Percentiles rank a stretch among this genome's conserved stretches.
These are phyloP conservation scores for Lasius fuliginosus DNA, from an alignment of 2,888 invertebrate species.

Conservation along the genomic window DNA sequence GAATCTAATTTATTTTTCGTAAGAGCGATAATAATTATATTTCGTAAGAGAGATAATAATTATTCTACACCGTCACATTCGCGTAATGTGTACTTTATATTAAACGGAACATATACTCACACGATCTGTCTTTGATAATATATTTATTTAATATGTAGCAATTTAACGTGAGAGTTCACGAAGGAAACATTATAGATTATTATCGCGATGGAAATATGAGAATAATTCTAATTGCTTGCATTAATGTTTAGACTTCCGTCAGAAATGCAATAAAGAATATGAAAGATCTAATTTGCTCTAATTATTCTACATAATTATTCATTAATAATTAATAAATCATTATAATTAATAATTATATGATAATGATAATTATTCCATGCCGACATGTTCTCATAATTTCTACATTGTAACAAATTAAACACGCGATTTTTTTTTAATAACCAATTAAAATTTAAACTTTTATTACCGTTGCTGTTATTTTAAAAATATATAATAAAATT, in stretches of 20 bases:
- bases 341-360: constrained; percentile 33
- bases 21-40: constrained; percentile 14
- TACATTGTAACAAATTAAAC: constrained; percentile 39
- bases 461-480: constrained; percentile 31
- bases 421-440: constrained; percentile 35
- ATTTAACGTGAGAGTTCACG: constrained; percentile 33
- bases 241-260: constrained; percentile 47
- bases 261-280: constrained; percentile 33
- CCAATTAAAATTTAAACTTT: constrained; percentile 50
- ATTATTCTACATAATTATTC: constrained; percentile 47
- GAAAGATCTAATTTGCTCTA: constrained; percentile 34
- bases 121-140: constrained; percentile 49
- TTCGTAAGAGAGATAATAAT: constrained; percentile 25
- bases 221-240: constrained; percentile 47
- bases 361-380: constrained; percentile 48
- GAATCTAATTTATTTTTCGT: constrained; percentile 29
- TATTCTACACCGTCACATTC: constrained; percentile 38
- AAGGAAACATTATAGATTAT: constrained; percentile 30
- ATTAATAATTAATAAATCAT: constrained; percentile 23
- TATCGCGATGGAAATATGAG: constrained; percentile 44
- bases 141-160: constrained; percentile 47
- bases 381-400: constrained; percentile 50
- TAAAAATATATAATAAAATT: constrained; percentile 31
- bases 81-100: constrained; percentile 34
- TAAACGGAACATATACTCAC: constrained; percentile 33